phyloP scores from a whole-genome alignment of 2,888 invertebrate species.

The Deroplatys truncata region DNA sequence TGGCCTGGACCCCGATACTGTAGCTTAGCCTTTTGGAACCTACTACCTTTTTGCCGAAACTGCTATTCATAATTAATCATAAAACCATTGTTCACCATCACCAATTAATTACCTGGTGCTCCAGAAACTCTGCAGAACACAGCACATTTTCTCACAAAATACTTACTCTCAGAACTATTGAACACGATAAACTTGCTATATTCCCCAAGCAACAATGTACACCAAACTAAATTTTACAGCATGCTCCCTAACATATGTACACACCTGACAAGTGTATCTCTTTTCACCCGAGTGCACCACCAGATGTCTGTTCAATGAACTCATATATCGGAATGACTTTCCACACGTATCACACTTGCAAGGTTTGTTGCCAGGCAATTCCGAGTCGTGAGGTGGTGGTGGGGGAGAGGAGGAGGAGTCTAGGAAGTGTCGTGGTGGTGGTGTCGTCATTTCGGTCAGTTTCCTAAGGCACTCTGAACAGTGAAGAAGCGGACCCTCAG shows the following conservation, averaged over 20 bases:
- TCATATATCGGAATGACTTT: constrained; percentile 2
- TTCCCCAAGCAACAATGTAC: too few relatives aligned
- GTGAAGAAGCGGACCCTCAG: background rate
- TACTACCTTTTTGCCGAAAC: too few relatives aligned
- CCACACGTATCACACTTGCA: background rate
- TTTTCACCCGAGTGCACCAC: constrained; percentile 15
- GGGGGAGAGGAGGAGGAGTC: background rate
- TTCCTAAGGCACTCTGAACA: constrained; percentile 1
- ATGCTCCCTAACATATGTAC: background rate
- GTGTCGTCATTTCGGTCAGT: background rate
- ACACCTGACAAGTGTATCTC: background rate
- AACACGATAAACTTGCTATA: too few relatives aligned
- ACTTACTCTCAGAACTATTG: too few relatives aligned
- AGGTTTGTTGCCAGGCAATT: background rate
- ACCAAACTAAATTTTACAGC: too few relatives aligned
- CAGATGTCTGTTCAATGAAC: background rate
- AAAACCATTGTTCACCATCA: too few relatives aligned
- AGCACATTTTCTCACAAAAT: too few relatives aligned
- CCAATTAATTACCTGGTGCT: too few relatives aligned
- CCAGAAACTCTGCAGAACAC: too few relatives aligned
- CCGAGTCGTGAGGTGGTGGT: background rate
- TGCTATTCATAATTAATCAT: too few relatives aligned
- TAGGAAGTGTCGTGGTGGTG: background rate
- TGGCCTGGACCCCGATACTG: too few relatives aligned
- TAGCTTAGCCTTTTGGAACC: too few relatives aligned